Base-by-base conservation (phyloP, 2,113 vertebrate genomes). In the Acrocephalus arundinaceus region DNA sequence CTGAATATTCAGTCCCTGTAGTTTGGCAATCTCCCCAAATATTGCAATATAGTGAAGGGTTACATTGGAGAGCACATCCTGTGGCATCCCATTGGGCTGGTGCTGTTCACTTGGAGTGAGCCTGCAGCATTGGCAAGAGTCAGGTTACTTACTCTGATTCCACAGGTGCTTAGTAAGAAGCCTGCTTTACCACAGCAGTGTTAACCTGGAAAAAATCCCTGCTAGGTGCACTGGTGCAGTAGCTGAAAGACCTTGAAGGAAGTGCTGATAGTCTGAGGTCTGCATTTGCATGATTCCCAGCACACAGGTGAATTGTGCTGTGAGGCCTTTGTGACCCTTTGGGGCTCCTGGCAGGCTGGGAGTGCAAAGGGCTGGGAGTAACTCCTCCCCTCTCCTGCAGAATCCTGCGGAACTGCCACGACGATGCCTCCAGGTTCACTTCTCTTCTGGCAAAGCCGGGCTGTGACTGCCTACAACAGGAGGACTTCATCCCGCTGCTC, bases 401-500 rank as follows among this genome's bases (percentile, higher is more conserved):
- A 96, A 97, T 99, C 97, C 97, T 99, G 61, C 97, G 98, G 97
- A 98, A 96, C 96, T 99, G 98, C 97, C 98, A 99, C 23, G 99
- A 99, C 17, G 99, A 99, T 92, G 97, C 99, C 43, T 99, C 99
- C 41, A 99, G 98, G 97, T 99, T 99, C 96, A 98, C 98, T 37
- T 98, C 93, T 96, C 97, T 99, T 95, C 94, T 99, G 37, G 98
- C 99, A 23, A 99, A 99, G 96, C 99, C 99, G 28, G 95, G 97
- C 97, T 99, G 97, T 95, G 98, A 87, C 92, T 99, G 97, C 97
- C 97, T 99, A 54, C 98, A 99, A 90, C 99, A 99, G 96, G 99
- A 99, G 91, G 99, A 99, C 96, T 99, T 99, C 94, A 99, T 99
- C 97, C 99, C 99, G 22, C 98, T 99, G 55, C 98, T 99, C 96